Conservation (phyloP, 1,140 invertebrate genomes). For the Sipha flava region DNA sequence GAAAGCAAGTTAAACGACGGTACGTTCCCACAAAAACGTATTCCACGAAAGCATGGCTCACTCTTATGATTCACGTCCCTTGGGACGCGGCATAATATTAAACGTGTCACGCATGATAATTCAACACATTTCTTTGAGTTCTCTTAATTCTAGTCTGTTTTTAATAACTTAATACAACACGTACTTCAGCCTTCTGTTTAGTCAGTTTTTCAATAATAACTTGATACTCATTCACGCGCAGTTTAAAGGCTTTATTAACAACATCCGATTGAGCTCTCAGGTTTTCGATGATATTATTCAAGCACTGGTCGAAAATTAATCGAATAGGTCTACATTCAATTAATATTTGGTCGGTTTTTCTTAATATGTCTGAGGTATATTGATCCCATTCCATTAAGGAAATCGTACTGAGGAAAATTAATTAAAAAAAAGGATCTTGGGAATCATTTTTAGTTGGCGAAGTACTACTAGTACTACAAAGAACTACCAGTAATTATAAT, state of each 20-base stretch:
- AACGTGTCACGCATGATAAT: too few relatives aligned
- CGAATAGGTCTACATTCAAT: conserved; percentile 62
- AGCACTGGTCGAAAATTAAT: conserved; percentile 65
- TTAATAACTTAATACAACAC: neutral
- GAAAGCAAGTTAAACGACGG: too few relatives aligned
- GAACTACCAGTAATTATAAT: conserved; percentile 44
- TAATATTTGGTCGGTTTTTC: conserved; percentile 64
- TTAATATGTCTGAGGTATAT: conserved; percentile 66
- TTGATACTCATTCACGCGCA: conserved; percentile 69
- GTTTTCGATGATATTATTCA: conserved; percentile 64
- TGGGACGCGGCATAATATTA: too few relatives aligned
- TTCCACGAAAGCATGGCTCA: too few relatives aligned
- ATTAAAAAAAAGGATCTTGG: too few relatives aligned
- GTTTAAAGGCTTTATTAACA: conserved; percentile 64
- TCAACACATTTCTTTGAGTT: too few relatives aligned
- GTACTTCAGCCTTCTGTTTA: conserved; percentile 65
- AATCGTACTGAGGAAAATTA: conserved; percentile 50
- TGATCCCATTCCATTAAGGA: conserved; percentile 70
- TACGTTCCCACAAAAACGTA: too few relatives aligned
- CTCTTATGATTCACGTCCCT: too few relatives aligned
- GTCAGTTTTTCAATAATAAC: conserved; percentile 72
- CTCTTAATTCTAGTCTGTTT: too few relatives aligned
- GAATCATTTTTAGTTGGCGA: too few relatives aligned
- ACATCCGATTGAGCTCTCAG: conserved; percentile 54
- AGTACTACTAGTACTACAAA: too few relatives aligned